phyloP scores from a whole-genome alignment of 2,113 vertebrate species.

The Podiceps cristatus region DNA sequence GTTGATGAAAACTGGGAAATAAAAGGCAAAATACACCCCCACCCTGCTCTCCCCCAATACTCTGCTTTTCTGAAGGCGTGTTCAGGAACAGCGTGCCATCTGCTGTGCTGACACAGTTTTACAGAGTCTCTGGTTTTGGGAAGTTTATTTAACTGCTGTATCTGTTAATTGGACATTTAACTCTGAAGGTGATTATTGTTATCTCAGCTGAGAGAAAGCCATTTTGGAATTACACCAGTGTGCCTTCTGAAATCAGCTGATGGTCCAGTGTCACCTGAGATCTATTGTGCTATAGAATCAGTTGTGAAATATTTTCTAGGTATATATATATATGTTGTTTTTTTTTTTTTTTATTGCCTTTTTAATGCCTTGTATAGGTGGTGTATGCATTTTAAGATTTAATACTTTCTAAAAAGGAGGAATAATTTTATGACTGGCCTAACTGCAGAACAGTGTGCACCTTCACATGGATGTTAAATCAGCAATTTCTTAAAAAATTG shows the following conservation, averaged over 20 bases:
- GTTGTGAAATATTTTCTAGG: background rate
- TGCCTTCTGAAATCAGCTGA: background rate
- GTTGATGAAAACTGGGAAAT: background rate
- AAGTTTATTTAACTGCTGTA: background rate
- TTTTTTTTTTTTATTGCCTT: too few species aligned
- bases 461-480: background rate
- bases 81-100: background rate
- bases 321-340: too few species aligned
- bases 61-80: background rate
- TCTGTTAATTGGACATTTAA: background rate
- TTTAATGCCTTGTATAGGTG: background rate
- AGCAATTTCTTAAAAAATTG: background rate
- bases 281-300: background rate
- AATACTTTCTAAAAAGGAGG: background rate
- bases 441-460: background rate
- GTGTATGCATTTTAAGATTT: background rate
- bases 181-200: background rate
- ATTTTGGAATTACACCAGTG: background rate
- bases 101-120: background rate
- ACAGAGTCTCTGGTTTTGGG: background rate
- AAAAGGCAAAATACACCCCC: background rate
- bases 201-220: background rate
- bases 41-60: fast-evolving
- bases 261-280: background rate
- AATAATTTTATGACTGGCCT: background rate